Evolutionary conservation across 1,140 invertebrate species (phyloP).

Genomic region (Lucilia sericata): DNA sequence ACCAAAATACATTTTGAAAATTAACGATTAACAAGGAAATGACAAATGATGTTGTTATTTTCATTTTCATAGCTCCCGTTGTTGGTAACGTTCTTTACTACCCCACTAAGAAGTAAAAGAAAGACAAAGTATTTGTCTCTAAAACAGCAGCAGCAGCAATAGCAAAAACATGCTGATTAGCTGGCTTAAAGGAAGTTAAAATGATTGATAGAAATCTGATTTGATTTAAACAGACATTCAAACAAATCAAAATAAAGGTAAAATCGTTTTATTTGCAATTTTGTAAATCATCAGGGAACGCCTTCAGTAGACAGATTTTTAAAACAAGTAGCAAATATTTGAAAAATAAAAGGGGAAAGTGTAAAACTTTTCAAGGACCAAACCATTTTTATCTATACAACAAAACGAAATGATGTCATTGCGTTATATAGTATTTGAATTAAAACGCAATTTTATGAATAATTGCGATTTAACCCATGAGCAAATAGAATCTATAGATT

Average conservation of each 20-base stretch:
- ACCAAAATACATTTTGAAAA: slow-evolving; percentile 32
- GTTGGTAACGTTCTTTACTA: not conserved
- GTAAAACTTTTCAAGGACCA: not conserved
- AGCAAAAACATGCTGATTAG: slow-evolving; percentile 27
- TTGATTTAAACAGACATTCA: slow-evolving; percentile 18
- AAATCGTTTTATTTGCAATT: not conserved
- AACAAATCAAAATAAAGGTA: not conserved
- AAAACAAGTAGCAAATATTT: not conserved
- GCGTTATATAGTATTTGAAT: not conserved
- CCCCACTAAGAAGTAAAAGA: not conserved
- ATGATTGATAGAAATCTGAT: slow-evolving; percentile 43
- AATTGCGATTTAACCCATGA: not conserved
- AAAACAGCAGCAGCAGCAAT: no score
- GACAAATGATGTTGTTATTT: slow-evolving; percentile 35
- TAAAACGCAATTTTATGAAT: slow-evolving; percentile 27
- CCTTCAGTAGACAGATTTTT: not conserved
- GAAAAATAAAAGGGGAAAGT: slow-evolving; percentile 5
- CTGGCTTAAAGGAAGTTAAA: slow-evolving; percentile 39
- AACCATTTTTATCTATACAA: not conserved
- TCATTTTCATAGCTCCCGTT: not conserved
- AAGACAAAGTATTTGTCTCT: no score
- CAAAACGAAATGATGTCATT: not conserved
- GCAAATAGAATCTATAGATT: not conserved
- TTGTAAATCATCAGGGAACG: not conserved
- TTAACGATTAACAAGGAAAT: slow-evolving; percentile 43